Evolutionary conservation across 2,797 vertebrate species (phyloP), one percentile per base, ranked within the genome.

Genomic region (Argentina silus): DNA sequence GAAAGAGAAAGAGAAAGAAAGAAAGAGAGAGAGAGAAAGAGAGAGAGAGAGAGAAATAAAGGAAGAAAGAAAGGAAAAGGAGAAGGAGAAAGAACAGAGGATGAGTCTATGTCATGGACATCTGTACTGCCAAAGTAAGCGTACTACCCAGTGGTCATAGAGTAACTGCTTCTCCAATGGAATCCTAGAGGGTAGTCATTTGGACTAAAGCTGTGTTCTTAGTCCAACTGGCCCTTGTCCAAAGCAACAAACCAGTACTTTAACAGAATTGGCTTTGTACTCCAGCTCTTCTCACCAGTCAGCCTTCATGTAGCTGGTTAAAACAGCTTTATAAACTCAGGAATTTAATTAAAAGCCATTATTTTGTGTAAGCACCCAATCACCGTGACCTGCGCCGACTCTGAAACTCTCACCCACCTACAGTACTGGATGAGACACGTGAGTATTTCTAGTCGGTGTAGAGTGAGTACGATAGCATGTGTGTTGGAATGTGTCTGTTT

Each of bases 361-460:
- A 7, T n/a, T 59, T 36, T 36, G 27, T 27, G 56, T 23, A 59
- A 15, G 50, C n/a, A n/a, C 15, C 27, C 27, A 36, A 53, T 53
- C 14, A 23, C 19, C 21, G 23, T 0, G 21, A 19, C 7, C 21
- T 59, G 56, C 51, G 3, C 19, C 5, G 69, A 78, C 74, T 81
- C 62, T 70, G 50, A 86, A 79, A 78, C 60, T 12, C 47, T 64
- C 69, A 68, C 72, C 71, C 70, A 76, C 66, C 0, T 48, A 84
- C 83, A 69, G 60, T 27, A 17, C 27, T 36, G 74, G 76, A 19
- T 59, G 83, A 78, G 21, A 50, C 65, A 76, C 68, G 80, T 75
- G 68, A 44, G 61, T 76, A 59, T 55, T 69, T 85, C 70, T 69
- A 74, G 21, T 53, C 72, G 62, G 51, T 10, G 7, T 3, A 27